Percentiles rank a stretch among this genome's conserved stretches.
Conservation (phyloP, 2,888 invertebrate species). For the Eupsilia transversa region DNA sequence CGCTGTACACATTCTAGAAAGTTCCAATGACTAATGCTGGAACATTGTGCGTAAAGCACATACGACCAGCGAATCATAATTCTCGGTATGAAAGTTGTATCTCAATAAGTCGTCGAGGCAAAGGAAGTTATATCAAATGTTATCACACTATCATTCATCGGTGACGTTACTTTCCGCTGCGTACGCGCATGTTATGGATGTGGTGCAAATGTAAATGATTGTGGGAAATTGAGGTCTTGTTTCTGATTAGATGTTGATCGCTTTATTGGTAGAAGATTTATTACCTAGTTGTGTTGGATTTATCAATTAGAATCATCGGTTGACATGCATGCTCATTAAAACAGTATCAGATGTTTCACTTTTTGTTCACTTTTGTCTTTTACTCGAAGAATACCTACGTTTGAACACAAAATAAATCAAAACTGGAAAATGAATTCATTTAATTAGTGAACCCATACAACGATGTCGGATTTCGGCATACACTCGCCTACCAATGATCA, state of each 20-base stretch:
- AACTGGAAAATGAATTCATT: not conserved
- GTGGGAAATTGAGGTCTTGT: slow-evolving; percentile 58
- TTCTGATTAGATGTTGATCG: slow-evolving; percentile 45
- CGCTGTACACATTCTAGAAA: slow-evolving; percentile 52
- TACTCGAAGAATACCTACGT: not conserved
- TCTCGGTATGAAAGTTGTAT: slow-evolving; percentile 64
- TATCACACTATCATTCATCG: slow-evolving; percentile 65
- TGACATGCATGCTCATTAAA: not conserved
- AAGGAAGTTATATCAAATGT: slow-evolving; percentile 68
- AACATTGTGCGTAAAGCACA: slow-evolving; percentile 57
- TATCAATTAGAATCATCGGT: slow-evolving; percentile 14
- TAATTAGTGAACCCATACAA: not conserved
- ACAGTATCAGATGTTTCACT: not conserved
- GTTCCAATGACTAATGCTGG: slow-evolving; percentile 59
- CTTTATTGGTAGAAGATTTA: slow-evolving; percentile 45
- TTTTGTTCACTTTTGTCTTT: not conserved
- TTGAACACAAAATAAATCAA: not conserved
- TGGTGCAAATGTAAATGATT: slow-evolving; percentile 66
- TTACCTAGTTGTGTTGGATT: slow-evolving; percentile 19
- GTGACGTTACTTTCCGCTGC: slow-evolving; percentile 63
- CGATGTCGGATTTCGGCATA: not conserved
- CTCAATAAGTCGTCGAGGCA: slow-evolving; percentile 55
- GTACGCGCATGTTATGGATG: slow-evolving; percentile 62
- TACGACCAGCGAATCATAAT: slow-evolving; percentile 52
- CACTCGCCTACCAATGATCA: not conserved